Evolutionary conservation across 2,113 vertebrate species (phyloP).

Genomic region (Bambusicola thoracicus): DNA sequence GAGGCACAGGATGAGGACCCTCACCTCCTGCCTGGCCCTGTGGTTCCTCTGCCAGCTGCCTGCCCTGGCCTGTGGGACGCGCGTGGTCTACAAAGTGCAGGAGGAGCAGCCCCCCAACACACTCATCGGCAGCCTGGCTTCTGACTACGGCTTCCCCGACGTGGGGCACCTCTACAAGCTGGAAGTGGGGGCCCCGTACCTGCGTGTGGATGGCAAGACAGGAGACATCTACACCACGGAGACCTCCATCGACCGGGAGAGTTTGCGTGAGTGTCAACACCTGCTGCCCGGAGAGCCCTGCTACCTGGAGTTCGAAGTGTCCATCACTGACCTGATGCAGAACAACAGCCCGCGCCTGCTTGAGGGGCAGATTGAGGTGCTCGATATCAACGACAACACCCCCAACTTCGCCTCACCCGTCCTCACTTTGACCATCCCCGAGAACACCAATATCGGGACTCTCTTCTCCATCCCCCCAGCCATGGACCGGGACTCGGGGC

Average conservation of each 20-base stretch:
- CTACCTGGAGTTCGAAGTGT: constrained; percentile 95
- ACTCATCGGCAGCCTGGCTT: constrained; percentile 91
- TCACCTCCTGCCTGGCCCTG: constrained; percentile 70
- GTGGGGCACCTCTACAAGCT: constrained; percentile 95
- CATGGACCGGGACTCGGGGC: constrained; percentile 87
- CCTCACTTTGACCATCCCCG: constrained; percentile 91
- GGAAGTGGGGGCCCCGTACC: constrained; percentile 90
- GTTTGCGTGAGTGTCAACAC: constrained; percentile 89
- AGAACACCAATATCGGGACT: constrained; percentile 90
- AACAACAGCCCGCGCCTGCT: constrained; percentile 87
- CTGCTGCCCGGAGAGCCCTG: constrained; percentile 87
- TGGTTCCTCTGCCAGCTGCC: constrained; percentile 76
- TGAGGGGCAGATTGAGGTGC: constrained; percentile 93
- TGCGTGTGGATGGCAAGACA: constrained; percentile 94
- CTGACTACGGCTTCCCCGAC: constrained; percentile 91
- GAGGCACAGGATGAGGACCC: constrained; percentile 58
- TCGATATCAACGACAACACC: constrained; percentile 97
- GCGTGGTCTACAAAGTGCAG: constrained; percentile 84
- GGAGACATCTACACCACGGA: constrained; percentile 98
- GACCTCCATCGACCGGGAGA: constrained; percentile 92
- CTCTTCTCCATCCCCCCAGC: constrained; percentile 92
- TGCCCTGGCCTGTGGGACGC: constrained; percentile 64
- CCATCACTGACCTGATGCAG: constrained; percentile 91
- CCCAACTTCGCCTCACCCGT: constrained; percentile 94
- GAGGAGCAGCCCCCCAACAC: constrained; percentile 96